phyloP scores from a whole-genome alignment of 1,140 invertebrate species.

The Globodera ellingtonae region DNA sequence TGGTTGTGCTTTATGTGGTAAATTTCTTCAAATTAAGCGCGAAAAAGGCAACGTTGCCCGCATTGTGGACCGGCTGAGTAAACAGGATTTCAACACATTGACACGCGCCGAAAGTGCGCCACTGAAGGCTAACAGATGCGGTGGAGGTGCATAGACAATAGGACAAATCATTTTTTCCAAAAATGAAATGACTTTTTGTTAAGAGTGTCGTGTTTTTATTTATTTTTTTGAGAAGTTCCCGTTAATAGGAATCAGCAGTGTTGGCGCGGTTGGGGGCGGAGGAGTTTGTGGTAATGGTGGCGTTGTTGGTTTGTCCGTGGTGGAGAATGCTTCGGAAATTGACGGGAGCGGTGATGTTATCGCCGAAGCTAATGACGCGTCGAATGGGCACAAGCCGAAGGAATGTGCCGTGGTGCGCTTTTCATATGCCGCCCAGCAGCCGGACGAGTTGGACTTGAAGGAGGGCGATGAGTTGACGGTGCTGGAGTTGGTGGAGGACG shows the following conservation, averaged over 20 bases:
- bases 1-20: no score
- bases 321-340: no score
- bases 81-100: constrained; percentile 14
- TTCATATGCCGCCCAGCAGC: constrained; percentile 85
- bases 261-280: background rate
- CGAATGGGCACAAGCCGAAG: background rate
- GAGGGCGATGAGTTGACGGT: constrained; percentile 88
- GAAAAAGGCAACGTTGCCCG: constrained; percentile 35
- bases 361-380: background rate
- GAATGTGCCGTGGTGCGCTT: constrained; percentile 78
- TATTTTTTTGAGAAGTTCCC: constrained; percentile 3
- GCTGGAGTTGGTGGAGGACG: constrained; percentile 72
- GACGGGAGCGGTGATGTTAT: background rate
- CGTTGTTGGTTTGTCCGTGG: background rate
- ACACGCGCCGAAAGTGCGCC: constrained; percentile 19
- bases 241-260: background rate
- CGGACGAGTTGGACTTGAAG: constrained; percentile 85
- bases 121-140: constrained; percentile 8
- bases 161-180: no score
- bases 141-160: background rate
- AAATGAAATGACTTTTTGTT: no score
- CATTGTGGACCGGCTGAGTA: constrained; percentile 28
- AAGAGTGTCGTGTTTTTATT: background rate
- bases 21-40: background rate
- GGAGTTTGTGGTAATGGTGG: no score